Base-by-base conservation (phyloP, 2,888 invertebrate species). In the Prosopocoilus inquinatus region DNA sequence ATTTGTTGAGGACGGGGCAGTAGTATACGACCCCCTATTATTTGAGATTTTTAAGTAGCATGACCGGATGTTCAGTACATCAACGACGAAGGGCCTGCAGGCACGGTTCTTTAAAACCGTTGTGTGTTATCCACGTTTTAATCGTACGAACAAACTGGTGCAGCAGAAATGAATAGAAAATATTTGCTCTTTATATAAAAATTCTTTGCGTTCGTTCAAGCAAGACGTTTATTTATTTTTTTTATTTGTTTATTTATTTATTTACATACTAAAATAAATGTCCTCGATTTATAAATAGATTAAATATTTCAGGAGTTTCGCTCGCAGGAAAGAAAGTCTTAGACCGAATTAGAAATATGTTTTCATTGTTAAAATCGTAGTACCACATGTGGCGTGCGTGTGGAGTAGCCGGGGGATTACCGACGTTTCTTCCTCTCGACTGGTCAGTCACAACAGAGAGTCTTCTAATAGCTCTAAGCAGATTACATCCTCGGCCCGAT, bases 391-490 rank as follows among this genome's bases (percentile, higher is more conserved):
- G 59, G 61, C 60, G 56, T 60, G 47, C 58, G 60, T 59, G 61
- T 56, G 58, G 57, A 64, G 58, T 67, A 62, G 64, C 64, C 59
- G 70, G n/a, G n/a, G n/a, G 72, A 73, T 73, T 73, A 74, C 67
- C 63, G 61, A 68, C 70, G 71, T 70, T 70, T 65, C 59, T 76
- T 75, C 73, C 75, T 67, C 74, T 73, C 64, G 69, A 73, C 66
- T 66, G 71, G 69, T 67, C 73, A 71, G 61, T 69, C 68, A 76
- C 72, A 76, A 76, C 70, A 67, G 71, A 66, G 62, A 64, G 64
- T 65, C 67, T 62, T 65, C 70, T 75, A 76, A 75, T 74, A 73
- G 74, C 70, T 67, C 70, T 75, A 76, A 76, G 76, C 72, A 74
- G 76, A 76, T 76, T 76, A 76, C 68, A 70, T 67, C 71, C 67